Conservation (phyloP, 2,113 vertebrate species). For the Epinephelus fuscoguttatus region DNA sequence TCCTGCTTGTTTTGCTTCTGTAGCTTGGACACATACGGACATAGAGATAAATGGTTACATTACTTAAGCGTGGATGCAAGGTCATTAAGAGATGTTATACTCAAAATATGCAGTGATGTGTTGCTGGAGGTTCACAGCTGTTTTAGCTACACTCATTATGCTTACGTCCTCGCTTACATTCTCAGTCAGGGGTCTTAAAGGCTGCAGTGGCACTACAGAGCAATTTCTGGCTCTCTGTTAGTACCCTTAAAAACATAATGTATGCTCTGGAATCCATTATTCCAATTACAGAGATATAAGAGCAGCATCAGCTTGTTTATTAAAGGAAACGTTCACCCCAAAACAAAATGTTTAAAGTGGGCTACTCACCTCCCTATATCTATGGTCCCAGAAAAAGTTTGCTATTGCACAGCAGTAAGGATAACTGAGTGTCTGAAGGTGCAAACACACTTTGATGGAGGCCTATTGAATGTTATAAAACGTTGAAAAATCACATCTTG, state of each 20-base stretch:
- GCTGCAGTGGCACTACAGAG: not conserved
- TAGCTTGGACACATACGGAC: not conserved
- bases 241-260: conserved; percentile 12
- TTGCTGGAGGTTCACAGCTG: conserved; percentile 3
- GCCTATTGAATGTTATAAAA: no score
- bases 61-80: not conserved
- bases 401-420: no score
- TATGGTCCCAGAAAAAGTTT: no score
- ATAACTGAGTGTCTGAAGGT: no score
- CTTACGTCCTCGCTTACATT: not conserved
- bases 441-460: no score
- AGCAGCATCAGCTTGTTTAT: not conserved
- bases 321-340: not conserved
- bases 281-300: not conserved
- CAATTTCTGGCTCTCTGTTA: conserved; percentile 7
- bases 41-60: conserved; percentile 13
- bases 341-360: no score
- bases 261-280: not conserved
- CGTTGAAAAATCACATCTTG: no score
- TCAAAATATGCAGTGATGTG: not conserved
- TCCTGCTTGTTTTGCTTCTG: conserved; percentile 9
- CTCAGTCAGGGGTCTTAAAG: conserved; percentile 20
- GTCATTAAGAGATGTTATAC: conserved; percentile 20
- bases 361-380: no score
- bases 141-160: not conserved